Percentiles rank a stretch among this genome's conserved stretches.
These are phyloP conservation scores for Leptodactylus fallax DNA, from an alignment of 2,797 vertebrate species.

Conservation along the genomic window DNA sequence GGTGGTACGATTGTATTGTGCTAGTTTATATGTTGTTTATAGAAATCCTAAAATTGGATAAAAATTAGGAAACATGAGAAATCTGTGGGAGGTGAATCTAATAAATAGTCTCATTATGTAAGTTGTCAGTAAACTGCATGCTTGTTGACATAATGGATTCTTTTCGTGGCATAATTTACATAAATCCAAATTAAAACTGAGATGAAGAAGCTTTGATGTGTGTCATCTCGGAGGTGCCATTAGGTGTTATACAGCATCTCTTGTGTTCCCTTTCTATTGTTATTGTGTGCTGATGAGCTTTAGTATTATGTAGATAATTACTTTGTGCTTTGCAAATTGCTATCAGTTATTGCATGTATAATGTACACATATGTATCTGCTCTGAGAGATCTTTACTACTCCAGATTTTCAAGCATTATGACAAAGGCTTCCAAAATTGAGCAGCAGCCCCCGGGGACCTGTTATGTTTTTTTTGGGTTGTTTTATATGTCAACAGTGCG, in stretches of 20 bases:
- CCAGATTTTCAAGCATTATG: not conserved
- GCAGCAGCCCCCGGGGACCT: no score
- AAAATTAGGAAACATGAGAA: not conserved
- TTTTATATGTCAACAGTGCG: not conserved
- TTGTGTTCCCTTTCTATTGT: not conserved
- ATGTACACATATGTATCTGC: not conserved
- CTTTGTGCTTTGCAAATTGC: no score
- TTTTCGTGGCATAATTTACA: not conserved
- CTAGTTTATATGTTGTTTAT: not conserved
- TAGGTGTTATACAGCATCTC: not conserved
- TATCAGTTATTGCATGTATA: not conserved
- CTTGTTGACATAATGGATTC: slow-evolving; percentile 20
- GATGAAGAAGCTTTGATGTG: slow-evolving; percentile 14
- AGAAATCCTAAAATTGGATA: not conserved
- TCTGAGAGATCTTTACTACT: not conserved
- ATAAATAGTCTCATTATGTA: slow-evolving; percentile 14
- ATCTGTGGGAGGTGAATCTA: not conserved
- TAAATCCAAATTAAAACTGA: slow-evolving; percentile 15
- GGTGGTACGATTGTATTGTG: no score
- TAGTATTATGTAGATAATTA: not conserved
- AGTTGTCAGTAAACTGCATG: not conserved
- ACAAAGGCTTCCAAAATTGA: not conserved
- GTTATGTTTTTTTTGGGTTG: no score
- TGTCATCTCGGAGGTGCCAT: not conserved
- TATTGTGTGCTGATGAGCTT: not conserved